phyloP scores from a whole-genome alignment of 2,113 vertebrate species.

The Reinhardtius hippoglossoides region DNA sequence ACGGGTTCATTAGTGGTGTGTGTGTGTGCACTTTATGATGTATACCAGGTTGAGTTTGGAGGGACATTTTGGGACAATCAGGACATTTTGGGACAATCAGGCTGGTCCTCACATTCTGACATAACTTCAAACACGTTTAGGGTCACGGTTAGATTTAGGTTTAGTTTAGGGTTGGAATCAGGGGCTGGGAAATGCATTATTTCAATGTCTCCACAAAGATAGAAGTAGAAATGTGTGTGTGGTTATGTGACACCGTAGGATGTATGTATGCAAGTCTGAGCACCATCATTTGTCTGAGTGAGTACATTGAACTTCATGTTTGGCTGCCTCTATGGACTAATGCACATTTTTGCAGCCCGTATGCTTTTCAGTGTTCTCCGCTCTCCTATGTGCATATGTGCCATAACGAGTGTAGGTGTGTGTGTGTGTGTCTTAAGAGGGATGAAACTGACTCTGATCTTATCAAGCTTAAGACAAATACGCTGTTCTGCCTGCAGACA shows the following conservation, averaged over 20 bases:
- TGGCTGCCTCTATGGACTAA: background rate
- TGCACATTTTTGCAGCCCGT: background rate
- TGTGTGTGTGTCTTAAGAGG: slow-evolving; percentile 61
- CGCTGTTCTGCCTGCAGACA: slow-evolving; percentile 78
- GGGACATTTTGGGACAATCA: background rate
- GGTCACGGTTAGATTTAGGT: background rate
- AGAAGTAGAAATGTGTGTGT: background rate
- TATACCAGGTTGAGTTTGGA: background rate
- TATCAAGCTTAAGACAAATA: slow-evolving; percentile 82
- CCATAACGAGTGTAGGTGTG: slow-evolving; percentile 28
- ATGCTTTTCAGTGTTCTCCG: background rate
- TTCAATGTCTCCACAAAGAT: background rate
- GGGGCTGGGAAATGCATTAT: background rate
- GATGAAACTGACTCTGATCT: slow-evolving; percentile 79
- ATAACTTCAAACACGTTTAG: background rate
- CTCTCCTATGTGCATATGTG: slow-evolving; percentile 24
- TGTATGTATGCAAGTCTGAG: slow-evolving; percentile 8
- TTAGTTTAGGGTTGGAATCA: background rate
- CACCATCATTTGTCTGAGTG: background rate
- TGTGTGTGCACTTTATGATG: background rate
- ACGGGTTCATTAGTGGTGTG: slow-evolving; percentile 36
- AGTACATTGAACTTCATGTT: slow-evolving; percentile 16
- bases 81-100: background rate
- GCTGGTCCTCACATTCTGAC: background rate
- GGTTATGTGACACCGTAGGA: background rate